These are phyloP conservation scores for Gastrophryne carolinensis DNA, from an alignment of 2,797 vertebrate genomes.

Conservation along the genomic window DNA sequence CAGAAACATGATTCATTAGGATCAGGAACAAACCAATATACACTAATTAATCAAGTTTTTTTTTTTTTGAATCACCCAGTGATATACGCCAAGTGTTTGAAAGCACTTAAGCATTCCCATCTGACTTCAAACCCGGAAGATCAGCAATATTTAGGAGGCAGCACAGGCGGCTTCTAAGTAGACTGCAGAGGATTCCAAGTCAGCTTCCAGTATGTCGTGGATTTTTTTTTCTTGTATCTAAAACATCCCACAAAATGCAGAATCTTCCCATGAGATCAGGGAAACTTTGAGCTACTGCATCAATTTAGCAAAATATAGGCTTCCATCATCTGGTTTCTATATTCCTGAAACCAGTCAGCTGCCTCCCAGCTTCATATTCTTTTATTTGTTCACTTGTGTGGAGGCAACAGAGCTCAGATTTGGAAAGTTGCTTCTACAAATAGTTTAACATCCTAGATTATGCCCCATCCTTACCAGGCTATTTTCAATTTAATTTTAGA, in stretches of 20 bases:
- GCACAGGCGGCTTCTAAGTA: conserved; percentile 22
- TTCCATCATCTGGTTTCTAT: conserved; percentile 78
- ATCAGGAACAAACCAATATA: not conserved
- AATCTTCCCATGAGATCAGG: conserved; percentile 58
- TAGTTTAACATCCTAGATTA: conserved; percentile 73
- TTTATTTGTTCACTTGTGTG: conserved; percentile 63
- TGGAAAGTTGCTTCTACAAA: conserved; percentile 71
- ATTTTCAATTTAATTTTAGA: no score
- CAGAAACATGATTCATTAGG: not conserved
- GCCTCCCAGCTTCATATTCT: conserved; percentile 68
- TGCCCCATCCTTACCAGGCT: no score
- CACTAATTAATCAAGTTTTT: not conserved
- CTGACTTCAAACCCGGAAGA: not conserved
- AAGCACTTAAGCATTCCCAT: not conserved
- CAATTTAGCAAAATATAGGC: conserved; percentile 67
- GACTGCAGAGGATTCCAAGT: conserved; percentile 42
- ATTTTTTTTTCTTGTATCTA: conserved; percentile 48
- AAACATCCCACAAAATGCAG: conserved; percentile 51
- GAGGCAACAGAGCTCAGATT: conserved; percentile 68
- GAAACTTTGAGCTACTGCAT: conserved; percentile 65
- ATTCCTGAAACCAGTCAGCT: conserved; percentile 68
- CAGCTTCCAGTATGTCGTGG: conserved; percentile 59
- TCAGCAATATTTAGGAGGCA: conserved; percentile 16
- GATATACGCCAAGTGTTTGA: conserved; percentile 12
- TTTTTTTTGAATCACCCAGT: not conserved